Conservation (phyloP, 2,113 vertebrate species). For the Ailurus styani region DNA sequence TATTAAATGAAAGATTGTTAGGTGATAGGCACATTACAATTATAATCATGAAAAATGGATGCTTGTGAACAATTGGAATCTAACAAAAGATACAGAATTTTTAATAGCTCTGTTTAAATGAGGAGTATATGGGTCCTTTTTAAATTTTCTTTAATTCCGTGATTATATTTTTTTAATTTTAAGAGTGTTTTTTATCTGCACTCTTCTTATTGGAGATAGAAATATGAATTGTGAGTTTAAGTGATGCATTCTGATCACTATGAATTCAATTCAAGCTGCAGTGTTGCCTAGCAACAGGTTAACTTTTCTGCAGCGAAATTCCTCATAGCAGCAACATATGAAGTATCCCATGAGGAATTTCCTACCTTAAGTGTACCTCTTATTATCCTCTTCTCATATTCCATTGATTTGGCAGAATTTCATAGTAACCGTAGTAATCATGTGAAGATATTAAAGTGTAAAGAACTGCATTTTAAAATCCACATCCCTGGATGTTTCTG, state of each 20-base stretch:
- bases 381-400: slow-evolving; percentile 44
- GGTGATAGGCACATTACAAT: neutral
- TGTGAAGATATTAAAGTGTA: slow-evolving; percentile 35
- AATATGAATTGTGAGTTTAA: slow-evolving; percentile 62
- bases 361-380: slow-evolving; percentile 45
- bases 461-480: slow-evolving; percentile 40
- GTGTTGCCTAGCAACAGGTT: slow-evolving; percentile 71
- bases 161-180: slow-evolving; percentile 49
- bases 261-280: slow-evolving; percentile 66
- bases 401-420: slow-evolving; percentile 10
- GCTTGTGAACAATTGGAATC: slow-evolving; percentile 19
- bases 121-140: neutral
- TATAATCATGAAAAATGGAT: slow-evolving; percentile 43
- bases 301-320: slow-evolving; percentile 72
- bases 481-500: slow-evolving; percentile 20
- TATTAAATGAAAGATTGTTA: neutral
- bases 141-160: slow-evolving; percentile 33
- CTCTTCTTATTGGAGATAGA: slow-evolving; percentile 49
- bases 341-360: slow-evolving; percentile 60
- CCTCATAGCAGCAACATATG: slow-evolving; percentile 47
- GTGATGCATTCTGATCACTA: slow-evolving; percentile 57
- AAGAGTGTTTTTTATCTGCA: slow-evolving; percentile 53
- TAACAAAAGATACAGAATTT: slow-evolving; percentile 45
- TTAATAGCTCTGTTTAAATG: slow-evolving; percentile 41
- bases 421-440: slow-evolving; percentile 40